Evolutionary conservation across 2,888 invertebrate genomes (phyloP), one percentile per base, ranked within the genome.

Genomic region (Morpho achilles): DNA sequence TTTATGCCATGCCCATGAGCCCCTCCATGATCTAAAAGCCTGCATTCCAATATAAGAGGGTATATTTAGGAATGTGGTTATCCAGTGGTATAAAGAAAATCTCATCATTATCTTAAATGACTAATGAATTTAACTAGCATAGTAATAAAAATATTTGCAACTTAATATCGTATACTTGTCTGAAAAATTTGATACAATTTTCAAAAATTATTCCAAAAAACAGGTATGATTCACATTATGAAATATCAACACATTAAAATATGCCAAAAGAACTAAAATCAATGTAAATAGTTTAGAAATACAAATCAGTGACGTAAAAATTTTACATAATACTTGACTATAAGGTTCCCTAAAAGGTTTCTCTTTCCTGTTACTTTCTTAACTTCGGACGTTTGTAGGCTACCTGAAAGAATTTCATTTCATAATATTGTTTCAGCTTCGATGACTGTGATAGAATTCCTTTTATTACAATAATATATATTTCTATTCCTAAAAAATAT

Each of bases 231-330:
- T 82, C 80, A 84, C 84, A 84, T 80, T 82, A 86, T 80, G 82
- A 83, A 86, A 87, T 84, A 87, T 83, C 78, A 85, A 80, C 80
- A 82, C 78, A 84, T 85, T 79, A 82, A 80, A 85, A 87, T 84
- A 82, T 77, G 81, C 85, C 86, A 86, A 85, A 85, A 83, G 68
- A 75, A 73, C 81, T 85, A 83, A 84, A 85, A 85, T 83, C 82
- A 80, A 79, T 81, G 85, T 84, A 87, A 80, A 87, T 82, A 80
- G 78, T 79, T 84, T 80, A 85, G 80, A 88, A 87, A 85, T 82
- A 79, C 82, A 79, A 68, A 67, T 78, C 79, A 73, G 80, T 74
- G 75, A 86, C 86, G 76, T 80, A 72, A 75, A 78, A 84, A 87
- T 86, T 85, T 87, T 70, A 84, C 77, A 77, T 74, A 72, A 78